Evolutionary conservation across 2,888 invertebrate species (phyloP), one percentile per base, ranked within the genome.

Genomic region (Synergus gifuensis): DNA sequence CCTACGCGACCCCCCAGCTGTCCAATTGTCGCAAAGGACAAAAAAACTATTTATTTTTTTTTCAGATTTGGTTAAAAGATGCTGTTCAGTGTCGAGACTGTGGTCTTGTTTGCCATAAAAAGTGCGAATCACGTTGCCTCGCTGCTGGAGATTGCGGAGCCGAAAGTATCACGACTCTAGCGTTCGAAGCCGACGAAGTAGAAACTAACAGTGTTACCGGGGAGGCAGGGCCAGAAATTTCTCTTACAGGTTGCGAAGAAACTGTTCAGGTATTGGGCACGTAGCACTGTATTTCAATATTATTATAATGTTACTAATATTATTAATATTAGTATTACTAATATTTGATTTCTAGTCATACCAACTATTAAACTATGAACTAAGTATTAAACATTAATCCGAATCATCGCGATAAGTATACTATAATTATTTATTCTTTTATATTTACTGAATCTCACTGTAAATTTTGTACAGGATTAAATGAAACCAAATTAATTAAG

Each of bases 51-150:
- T 36, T 4, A 36, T 4, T 36, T 36, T 44, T 1, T 76, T 64
- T 77, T 40, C 66, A 77, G 63, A 77, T 77, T 66, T 99, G 99
- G 99, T 93, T 99, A 82, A 98, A 98, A 93, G 98, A 98, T 88
- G 99, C 98, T 4, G 97, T 98, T 88, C 97, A 98, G 90, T 99
- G 99, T 92, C 94, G 95, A 77, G 95, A 96, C 83, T 99, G 99
- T 90, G 95, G 95, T 0, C 95, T 98, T 93, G 97, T 97, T 85
- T 98, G 98, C 90, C 99, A 99, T 93, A 98, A 98, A 92, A 99
- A 99, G 91, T 99, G 99, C 92, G 96, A 98, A 84, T 95, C 95
- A 12, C 97, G 97, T 89, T 98, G 98, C 91, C 96, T 96, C 90
- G 93, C 94, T 76, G 94, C 95, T 81, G 95, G 95, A 18, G 93